Base-by-base conservation (phyloP, 1,140 invertebrate genomes). In the Rhopalosiphum padi region DNA sequence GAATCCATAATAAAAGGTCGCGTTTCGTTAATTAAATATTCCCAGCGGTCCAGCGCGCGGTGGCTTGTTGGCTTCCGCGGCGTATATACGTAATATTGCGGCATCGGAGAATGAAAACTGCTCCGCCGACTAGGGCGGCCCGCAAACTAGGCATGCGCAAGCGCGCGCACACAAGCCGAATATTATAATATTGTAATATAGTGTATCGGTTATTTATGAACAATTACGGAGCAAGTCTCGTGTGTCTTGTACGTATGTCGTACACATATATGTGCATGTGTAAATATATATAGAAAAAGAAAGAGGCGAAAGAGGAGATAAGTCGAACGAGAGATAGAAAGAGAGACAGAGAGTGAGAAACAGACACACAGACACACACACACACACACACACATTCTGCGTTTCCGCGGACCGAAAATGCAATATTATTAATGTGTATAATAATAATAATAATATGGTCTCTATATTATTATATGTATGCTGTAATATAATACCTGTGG, bases 21-120 rank as follows among this genome's bases (percentile, higher is more conserved):
- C 41, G 60, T 90, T 90, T 90, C 43, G 90, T 91, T 91, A 91
- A 91, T 91, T 91, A 91, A 91, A 92, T 92, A 92, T 92, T 92
- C 91, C 41, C 77, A 25, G 30, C n/a, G 91, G 68, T 83, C 91
- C 48, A 4, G 21, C 85, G 25, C 22, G 46, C 85, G 85, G 43
- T 91, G n/a, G 60, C 53, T 41, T 68, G 89, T 92, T 77, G 46
- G 68, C n/a, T 46, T 83, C 91, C 68, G 23, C 43, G 77, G 25
- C 68, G 25, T 77, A 22, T 82, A 82, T 37, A 35, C 15, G 15
- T 82, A 51, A 82, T 82, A 82, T 82, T 41, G 82, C 37, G 82
- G 22, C 37, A 2, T 6, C 30, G n/a, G 60, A 35, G 37, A 18
- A 88, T 6, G 21, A 22, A n/a, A 48, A 51, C 2, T 35, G 46